Evolutionary conservation across 2,888 invertebrate genomes (phyloP).

Genomic region (Tinea pellionella): DNA sequence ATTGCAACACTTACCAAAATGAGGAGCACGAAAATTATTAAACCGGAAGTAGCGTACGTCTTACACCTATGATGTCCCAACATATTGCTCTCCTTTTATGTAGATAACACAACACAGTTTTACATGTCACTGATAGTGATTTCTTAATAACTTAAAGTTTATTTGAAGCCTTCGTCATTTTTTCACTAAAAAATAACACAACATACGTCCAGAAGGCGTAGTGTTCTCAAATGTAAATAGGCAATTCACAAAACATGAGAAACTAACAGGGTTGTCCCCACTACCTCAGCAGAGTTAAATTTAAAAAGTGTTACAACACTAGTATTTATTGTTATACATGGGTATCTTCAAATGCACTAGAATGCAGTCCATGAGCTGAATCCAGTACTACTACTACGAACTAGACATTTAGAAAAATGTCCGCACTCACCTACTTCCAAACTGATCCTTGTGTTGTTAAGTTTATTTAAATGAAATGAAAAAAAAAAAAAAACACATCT

Average conservation of each 20-base stretch:
- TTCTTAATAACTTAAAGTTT: not conserved
- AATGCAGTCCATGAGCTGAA: too few species aligned
- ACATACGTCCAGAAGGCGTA: not conserved
- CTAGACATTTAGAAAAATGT: too few species aligned
- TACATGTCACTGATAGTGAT: constrained; percentile 10
- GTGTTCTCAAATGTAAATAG: not conserved
- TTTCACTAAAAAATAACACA: not conserved
- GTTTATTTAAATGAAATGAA: too few species aligned
- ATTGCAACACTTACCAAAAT: constrained; percentile 10
- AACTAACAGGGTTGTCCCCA: not conserved
- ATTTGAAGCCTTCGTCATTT: not conserved
- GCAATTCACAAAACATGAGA: not conserved
- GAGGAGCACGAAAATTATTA: not conserved
- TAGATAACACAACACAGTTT: constrained; percentile 11
- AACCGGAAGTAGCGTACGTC: not conserved
- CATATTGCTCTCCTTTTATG: not conserved
- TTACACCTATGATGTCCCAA: constrained; percentile 6
- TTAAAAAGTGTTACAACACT: not conserved
- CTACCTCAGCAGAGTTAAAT: not conserved
- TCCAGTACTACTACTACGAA: too few species aligned
- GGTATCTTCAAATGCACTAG: too few species aligned
- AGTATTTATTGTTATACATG: not conserved
- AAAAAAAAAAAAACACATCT: too few species aligned
- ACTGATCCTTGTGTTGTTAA: too few species aligned
- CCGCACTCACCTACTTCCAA: too few species aligned